These are phyloP conservation scores for Trichogramma pretiosum DNA, from an alignment of 1,140 invertebrate species.

Conservation along the genomic window DNA sequence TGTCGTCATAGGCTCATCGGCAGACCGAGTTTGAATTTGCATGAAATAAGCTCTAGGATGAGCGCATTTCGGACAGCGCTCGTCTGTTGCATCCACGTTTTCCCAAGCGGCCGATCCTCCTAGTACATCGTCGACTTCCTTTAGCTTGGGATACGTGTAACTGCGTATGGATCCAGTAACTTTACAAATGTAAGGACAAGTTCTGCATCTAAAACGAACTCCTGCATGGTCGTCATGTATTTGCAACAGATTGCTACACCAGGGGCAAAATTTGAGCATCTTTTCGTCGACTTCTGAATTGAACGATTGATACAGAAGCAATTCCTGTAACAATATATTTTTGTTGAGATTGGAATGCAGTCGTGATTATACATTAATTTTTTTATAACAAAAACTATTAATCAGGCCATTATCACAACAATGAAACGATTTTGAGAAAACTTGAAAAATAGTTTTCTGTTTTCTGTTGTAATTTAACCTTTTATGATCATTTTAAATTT, in stretches of 20 bases:
- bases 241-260: constrained; percentile 76
- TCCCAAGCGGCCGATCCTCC: constrained; percentile 90
- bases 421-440: too few species aligned
- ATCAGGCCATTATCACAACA: too few species aligned
- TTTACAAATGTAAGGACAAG: constrained; percentile 81
- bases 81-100: constrained; percentile 91
- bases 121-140: constrained; percentile 90
- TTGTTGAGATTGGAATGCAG: too few species aligned
- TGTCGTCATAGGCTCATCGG: constrained; percentile 98
- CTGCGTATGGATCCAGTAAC: constrained; percentile 63
- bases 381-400: too few species aligned
- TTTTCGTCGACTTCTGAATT: too few species aligned
- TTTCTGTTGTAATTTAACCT: too few species aligned
- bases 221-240: constrained; percentile 65
- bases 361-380: too few species aligned
- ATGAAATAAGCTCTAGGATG: constrained; percentile 87
- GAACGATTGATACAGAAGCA: too few species aligned
- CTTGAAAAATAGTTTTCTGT: too few species aligned
- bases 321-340: too few species aligned
- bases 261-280: constrained; percentile 84
- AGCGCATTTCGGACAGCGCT: constrained; percentile 84
- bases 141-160: constrained; percentile 71
- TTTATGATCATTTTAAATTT: too few species aligned
- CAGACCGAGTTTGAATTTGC: constrained; percentile 95
- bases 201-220: constrained; percentile 73